Conservation (phyloP, 1,140 invertebrate genomes). For the Vollenhovia emeryi region DNA sequence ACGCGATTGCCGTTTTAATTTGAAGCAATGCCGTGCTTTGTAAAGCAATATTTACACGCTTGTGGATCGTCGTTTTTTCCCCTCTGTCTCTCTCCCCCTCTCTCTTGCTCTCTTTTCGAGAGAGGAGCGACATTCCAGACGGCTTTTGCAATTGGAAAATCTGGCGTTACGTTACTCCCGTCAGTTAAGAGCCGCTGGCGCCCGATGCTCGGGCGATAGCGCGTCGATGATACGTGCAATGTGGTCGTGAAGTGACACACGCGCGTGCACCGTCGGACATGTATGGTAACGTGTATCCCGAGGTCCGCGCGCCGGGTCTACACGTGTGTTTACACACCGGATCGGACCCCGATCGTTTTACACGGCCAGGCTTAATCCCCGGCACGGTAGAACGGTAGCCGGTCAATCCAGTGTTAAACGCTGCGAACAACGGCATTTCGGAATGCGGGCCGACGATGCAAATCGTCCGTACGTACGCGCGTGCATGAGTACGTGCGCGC, state of each 20-base stretch:
- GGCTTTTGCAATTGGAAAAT: constrained; percentile 7
- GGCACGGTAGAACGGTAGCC: constrained; percentile 28
- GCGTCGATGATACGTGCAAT: constrained; percentile 37
- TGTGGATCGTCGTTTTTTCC: background rate
- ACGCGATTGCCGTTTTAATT: constrained; percentile 20
- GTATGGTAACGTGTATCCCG: constrained; percentile 45
- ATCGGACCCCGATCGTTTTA: constrained; percentile 59
- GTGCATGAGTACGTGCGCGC: background rate
- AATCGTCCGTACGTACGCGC: background rate
- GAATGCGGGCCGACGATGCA: background rate
- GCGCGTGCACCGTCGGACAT: background rate
- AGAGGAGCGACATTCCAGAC: background rate
- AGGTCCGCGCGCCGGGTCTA: constrained; percentile 31
- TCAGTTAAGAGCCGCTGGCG: constrained; percentile 26
- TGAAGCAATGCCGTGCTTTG: background rate
- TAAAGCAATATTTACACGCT: constrained; percentile 19
- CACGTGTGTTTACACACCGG: constrained; percentile 61
- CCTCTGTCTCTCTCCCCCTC: background rate
- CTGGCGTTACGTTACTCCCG: constrained; percentile 1
- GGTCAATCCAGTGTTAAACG: constrained; percentile 61
- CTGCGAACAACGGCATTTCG: constrained; percentile 50
- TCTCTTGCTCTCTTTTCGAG: background rate
- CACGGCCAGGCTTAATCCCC: constrained; percentile 58
- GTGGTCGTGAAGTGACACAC: constrained; percentile 36
- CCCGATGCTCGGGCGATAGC: background rate